Base-by-base conservation (phyloP, 2,888 invertebrate genomes). In the Chymomyza caudatula region DNA sequence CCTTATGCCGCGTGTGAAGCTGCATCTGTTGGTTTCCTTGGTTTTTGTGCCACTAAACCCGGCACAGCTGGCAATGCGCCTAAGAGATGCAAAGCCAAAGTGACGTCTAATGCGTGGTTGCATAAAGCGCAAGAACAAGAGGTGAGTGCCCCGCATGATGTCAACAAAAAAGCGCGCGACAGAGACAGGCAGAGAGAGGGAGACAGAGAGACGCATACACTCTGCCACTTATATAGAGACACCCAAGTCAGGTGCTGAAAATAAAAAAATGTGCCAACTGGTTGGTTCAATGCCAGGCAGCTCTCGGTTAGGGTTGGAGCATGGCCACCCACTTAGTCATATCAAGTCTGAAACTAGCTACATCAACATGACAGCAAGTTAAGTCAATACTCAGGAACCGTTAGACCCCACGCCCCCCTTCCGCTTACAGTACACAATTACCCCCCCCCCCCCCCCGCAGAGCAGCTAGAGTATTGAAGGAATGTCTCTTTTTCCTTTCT, bases 11-110 rank as follows among this genome's bases (percentile, higher is more conserved):
- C n/a, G n/a, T n/a, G n/a, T n/a, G n/a, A n/a, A n/a, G n/a, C 43
- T 43, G 47, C 47, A 47, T 5, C 19, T 47, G 47, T 19, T 47
- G 19, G 19, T 6, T 19, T 15, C 3, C 47, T 47, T 47, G 6
- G 15, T n/a, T 47, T n/a, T n/a, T n/a, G n/a, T n/a, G n/a, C n/a
- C n/a, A n/a, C n/a, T n/a, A n/a, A n/a, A n/a, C n/a, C n/a, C n/a
- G n/a, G n/a, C n/a, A n/a, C n/a, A n/a, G n/a, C 47, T 13, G 2
- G 17, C 47, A 6, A 11, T 4, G 47, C 19, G 15, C 47, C 19
- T 47, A 47, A 17, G 56, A 69, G 70, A 67, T 69, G 67, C 67
- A 67, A 67, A 67, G 70, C 67, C 63, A 67, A 67, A 67, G 67
- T 67, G 67, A 70, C 67, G 47, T 19, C 19, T 47, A 15, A 5